Percentiles rank a stretch among this genome's conserved stretches.
Conservation (phyloP, 2,888 invertebrate genomes). For the Cheilosia soror region DNA sequence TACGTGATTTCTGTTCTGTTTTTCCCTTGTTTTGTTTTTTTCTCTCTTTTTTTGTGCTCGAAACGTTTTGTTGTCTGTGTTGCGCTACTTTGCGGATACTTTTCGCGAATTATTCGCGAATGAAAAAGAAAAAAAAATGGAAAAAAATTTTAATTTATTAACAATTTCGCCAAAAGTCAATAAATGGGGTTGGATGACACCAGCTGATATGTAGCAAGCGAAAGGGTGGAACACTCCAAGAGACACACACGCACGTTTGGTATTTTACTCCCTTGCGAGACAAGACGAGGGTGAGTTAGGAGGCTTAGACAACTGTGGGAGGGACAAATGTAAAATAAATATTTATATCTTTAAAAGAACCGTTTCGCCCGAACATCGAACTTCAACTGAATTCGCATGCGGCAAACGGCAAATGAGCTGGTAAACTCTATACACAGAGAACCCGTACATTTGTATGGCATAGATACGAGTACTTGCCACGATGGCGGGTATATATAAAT, state of each 20-base stretch:
- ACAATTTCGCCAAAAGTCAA: background rate
- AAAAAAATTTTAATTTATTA: slow-evolving; percentile 37
- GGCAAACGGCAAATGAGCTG: slow-evolving; percentile 57
- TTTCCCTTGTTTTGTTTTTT: slow-evolving; percentile 18
- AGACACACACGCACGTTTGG: slow-evolving; percentile 41
- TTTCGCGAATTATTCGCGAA: slow-evolving; percentile 24
- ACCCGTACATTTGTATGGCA: slow-evolving; percentile 47
- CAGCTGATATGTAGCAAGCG: background rate
- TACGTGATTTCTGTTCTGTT: slow-evolving; percentile 68
- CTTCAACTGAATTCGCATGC: slow-evolving; percentile 75
- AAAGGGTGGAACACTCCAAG: slow-evolving; percentile 36
- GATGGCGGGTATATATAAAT: slow-evolving; percentile 27
- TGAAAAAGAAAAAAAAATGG: background rate
- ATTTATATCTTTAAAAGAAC: slow-evolving; percentile 72
- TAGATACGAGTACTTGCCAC: slow-evolving; percentile 43
- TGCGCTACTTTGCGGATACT: slow-evolving; percentile 39
- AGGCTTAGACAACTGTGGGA: slow-evolving; percentile 35
- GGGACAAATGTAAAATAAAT: slow-evolving; percentile 60
- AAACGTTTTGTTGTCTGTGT: slow-evolving; percentile 32
- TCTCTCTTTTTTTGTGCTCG: slow-evolving; percentile 1
- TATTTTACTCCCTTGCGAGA: slow-evolving; percentile 3
- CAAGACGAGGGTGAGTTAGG: slow-evolving; percentile 33
- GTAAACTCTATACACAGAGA: slow-evolving; percentile 11
- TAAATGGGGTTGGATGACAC: slow-evolving; percentile 32
- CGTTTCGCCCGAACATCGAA: slow-evolving; percentile 75